phyloP scores from a whole-genome alignment of 1,140 invertebrate species.

The Drosophila lini region DNA sequence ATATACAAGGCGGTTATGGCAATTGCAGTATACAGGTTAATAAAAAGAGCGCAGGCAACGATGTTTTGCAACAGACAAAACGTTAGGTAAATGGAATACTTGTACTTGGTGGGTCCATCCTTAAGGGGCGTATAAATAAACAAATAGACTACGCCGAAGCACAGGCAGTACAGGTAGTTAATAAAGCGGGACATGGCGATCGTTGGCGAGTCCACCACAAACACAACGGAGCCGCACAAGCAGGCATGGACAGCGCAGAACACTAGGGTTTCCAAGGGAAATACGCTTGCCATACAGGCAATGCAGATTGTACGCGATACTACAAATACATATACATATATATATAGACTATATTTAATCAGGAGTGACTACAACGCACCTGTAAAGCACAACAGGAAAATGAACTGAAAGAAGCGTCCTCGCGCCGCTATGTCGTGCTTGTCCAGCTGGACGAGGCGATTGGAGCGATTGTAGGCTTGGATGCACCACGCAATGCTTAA shows the following conservation, averaged over 20 bases:
- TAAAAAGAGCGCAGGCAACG: constrained; percentile 33
- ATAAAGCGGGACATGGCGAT: constrained; percentile 27
- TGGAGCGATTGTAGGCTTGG: constrained; percentile 62
- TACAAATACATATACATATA: constrained; percentile 17
- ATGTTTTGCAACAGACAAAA: constrained; percentile 56
- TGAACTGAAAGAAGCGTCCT: constrained; percentile 53
- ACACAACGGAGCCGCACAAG: constrained; percentile 52
- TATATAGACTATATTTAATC: not conserved
- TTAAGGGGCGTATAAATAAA: constrained; percentile 63
- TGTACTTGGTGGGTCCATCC: constrained; percentile 59
- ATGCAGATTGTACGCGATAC: constrained; percentile 56
- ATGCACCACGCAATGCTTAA: constrained; percentile 61
- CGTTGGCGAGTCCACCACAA: constrained; percentile 44
- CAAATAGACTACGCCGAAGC: constrained; percentile 62
- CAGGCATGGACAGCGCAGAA: constrained; percentile 30
- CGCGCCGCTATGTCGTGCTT: constrained; percentile 63
- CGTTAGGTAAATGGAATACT: constrained; percentile 50
- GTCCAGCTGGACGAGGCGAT: constrained; percentile 59
- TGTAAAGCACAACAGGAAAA: constrained; percentile 54
- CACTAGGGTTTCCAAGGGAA: constrained; percentile 39
- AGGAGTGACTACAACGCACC: constrained; percentile 25
- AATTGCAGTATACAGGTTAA: constrained; percentile 36
- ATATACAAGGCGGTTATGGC: constrained; percentile 46
- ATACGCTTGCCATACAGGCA: constrained; percentile 57
- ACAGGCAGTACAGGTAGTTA: constrained; percentile 57